These are phyloP conservation scores for Poeciliopsis paucimaculata DNA, from an alignment of 2,797 vertebrate species.

Conservation along the genomic window DNA sequence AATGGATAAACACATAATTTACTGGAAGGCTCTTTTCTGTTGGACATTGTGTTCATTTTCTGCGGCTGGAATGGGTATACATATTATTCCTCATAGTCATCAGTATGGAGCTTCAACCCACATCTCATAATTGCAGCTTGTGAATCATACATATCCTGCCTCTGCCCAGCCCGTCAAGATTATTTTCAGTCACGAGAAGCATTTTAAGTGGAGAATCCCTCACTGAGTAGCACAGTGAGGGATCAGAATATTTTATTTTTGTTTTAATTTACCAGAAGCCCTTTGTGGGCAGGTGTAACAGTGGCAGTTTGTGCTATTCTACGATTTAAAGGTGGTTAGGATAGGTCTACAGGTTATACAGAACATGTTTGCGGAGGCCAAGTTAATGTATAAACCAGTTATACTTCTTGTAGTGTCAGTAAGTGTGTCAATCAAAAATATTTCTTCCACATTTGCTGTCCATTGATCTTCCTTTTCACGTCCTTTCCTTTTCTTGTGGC, in stretches of 20 bases:
- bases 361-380: too few species aligned
- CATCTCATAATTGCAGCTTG: neutral
- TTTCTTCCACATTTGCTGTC: too few species aligned
- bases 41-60: neutral
- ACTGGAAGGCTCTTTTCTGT: neutral
- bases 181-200: conserved; percentile 2
- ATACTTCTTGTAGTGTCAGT: too few species aligned
- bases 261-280: neutral
- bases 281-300: neutral
- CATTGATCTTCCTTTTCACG: too few species aligned
- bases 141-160: neutral
- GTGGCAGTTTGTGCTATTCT: neutral
- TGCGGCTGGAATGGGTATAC: neutral
- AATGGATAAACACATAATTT: neutral
- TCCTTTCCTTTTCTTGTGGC: too few species aligned
- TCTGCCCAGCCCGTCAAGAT: neutral
- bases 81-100: neutral
- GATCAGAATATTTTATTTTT: neutral
- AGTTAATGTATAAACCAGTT: too few species aligned
- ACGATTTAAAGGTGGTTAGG: too few species aligned
- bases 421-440: too few species aligned
- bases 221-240: neutral
- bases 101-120: neutral
- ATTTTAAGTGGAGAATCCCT: neutral
- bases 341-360: too few species aligned